phyloP scores from a whole-genome alignment of 2,888 invertebrate genomes.

The Trachelus iudaicus region DNA sequence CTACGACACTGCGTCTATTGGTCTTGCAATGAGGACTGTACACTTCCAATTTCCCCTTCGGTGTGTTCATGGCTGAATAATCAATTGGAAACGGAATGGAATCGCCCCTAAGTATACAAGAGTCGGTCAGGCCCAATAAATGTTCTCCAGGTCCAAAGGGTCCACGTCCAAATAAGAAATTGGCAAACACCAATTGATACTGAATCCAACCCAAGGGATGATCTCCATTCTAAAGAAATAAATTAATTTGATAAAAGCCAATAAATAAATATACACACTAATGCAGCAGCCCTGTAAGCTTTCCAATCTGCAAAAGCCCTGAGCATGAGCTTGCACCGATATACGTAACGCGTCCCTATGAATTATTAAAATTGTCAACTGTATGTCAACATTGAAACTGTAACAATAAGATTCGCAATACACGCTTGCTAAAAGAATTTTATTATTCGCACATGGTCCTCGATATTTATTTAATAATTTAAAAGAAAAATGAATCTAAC shows the following conservation, averaged over 20 bases:
- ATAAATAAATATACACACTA: conserved; percentile 6
- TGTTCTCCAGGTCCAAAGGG: conserved; percentile 83
- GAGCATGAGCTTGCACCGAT: too few relatives aligned
- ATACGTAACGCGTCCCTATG: too few relatives aligned
- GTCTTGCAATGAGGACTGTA: conserved; percentile 77
- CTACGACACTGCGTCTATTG: conserved; percentile 77
- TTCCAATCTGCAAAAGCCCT: too few relatives aligned
- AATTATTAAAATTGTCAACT: too few relatives aligned
- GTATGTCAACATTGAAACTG: too few relatives aligned
- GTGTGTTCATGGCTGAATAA: conserved; percentile 79
- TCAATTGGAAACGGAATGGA: conserved; percentile 75
- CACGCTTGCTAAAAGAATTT: too few relatives aligned
- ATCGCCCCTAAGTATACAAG: conserved; percentile 38
- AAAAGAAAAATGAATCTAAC: too few relatives aligned
- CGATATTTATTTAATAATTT: too few relatives aligned
- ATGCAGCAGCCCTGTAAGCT: not conserved
- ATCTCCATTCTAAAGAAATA: conserved; percentile 73
- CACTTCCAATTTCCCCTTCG: conserved; percentile 77
- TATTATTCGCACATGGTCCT: too few relatives aligned
- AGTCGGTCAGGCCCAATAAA: conserved; percentile 70
- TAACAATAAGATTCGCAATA: too few relatives aligned
- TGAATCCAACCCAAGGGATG: conserved; percentile 75
- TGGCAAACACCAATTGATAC: conserved; percentile 79
- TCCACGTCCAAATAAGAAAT: conserved; percentile 79
- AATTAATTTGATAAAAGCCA: conserved; percentile 22